Evolutionary conservation across 2,888 invertebrate genomes (phyloP), one percentile per base, ranked within the genome.

Genomic region (Xestia c-nigrum): DNA sequence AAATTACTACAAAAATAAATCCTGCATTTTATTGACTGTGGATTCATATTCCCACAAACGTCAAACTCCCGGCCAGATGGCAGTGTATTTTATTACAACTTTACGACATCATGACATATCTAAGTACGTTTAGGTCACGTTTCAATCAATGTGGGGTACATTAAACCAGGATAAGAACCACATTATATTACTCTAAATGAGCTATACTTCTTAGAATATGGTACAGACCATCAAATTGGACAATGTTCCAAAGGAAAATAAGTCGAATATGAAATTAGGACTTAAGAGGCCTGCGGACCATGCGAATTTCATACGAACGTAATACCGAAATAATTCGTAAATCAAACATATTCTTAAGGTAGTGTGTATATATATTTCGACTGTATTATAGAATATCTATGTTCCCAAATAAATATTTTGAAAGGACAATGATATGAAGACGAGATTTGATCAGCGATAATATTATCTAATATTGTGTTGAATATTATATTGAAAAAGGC

Each of bases 21-120:
- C 24, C 31, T 55, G 10, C 14, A 50, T 24, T 46, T 52, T 55
- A 63, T n/a, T 55, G 16, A 46, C 12, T 24, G 40, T 38, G 16
- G 12, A 57, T 31, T 64, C 31, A 69, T 80, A 83, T 72, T 75
- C 79, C 76, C 43, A 67, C 61, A 50, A 69, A 75, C 77, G 10
- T 67, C 19, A 12, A 59, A 55, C 61, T 3, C 46, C 52, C 31
- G 40, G 59, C 52, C 74, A 78, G 78, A 64, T 78, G 72, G 72
- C 55, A 65, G 43, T 65, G 69, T 79, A 69, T 80, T 72, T 61
- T 59, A 66, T 74, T 80, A 61, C 65, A 52, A 46, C 40, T n/a
- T 64, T 69, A 64, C 64, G 5, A 66, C 47, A 61, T 10, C 31
- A 55, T 65, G 16, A 65, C 59, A 74, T 31, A 74, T 31, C 24